A percentile compares a stretch with the other conserved stretches of the same genome.
phyloP scores from a whole-genome alignment of 2,888 invertebrate species.

The Coronaproctus castanopsis region DNA sequence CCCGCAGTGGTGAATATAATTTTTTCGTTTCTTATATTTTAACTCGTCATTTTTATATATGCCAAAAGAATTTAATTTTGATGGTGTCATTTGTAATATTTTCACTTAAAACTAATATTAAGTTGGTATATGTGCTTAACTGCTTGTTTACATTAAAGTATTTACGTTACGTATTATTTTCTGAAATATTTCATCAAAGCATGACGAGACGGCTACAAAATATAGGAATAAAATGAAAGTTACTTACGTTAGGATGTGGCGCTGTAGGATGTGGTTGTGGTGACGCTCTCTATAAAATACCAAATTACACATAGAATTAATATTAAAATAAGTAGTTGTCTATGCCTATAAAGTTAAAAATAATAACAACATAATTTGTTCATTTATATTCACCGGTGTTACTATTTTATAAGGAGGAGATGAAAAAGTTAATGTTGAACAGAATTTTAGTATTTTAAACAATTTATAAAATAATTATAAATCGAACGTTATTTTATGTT shows the following conservation, averaged over 20 bases:
- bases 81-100: background rate
- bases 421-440: too few relatives aligned
- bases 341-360: background rate
- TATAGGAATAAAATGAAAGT: background rate
- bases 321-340: too few relatives aligned
- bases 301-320: background rate
- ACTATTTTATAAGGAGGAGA: too few relatives aligned
- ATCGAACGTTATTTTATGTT: too few relatives aligned
- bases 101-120: too few relatives aligned
- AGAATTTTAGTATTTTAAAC: too few relatives aligned
- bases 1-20: too few relatives aligned
- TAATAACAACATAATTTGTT: background rate
- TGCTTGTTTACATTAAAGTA: too few relatives aligned
- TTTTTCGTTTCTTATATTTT: background rate
- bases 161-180: too few relatives aligned
- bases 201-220: background rate
- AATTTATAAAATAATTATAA: too few relatives aligned
- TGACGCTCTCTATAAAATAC: constrained; percentile 20
- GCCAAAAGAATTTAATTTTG: background rate
- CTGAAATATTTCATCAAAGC: background rate
- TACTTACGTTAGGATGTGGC: constrained; percentile 18
- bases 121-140: too few relatives aligned
- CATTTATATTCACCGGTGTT: background rate
- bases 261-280: constrained; percentile 26
- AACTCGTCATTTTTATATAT: background rate